Percentiles rank a stretch among this genome's conserved stretches.
Evolutionary conservation across 2,888 invertebrate species (phyloP).

Genomic region (Dorcus hopei): DNA sequence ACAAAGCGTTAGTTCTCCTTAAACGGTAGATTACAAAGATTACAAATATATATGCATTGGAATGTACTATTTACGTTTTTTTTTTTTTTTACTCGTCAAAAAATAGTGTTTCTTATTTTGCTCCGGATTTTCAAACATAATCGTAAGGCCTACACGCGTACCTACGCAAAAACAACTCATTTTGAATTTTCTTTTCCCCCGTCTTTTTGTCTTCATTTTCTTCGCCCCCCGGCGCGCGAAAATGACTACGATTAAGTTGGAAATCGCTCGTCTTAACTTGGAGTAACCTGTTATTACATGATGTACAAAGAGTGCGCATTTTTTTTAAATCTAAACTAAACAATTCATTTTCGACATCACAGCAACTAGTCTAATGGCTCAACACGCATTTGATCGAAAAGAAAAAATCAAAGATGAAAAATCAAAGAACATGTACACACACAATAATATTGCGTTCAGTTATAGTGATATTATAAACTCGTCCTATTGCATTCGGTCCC

Average conservation of each 20-base stretch:
- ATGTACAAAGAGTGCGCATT: slow-evolving; percentile 6
- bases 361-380: slow-evolving; percentile 42
- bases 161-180: background rate
- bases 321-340: slow-evolving; percentile 33
- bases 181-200: background rate
- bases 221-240: background rate
- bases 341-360: slow-evolving; percentile 41
- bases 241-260: slow-evolving; percentile 3
- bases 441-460: slow-evolving; percentile 19
- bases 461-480: slow-evolving; percentile 12
- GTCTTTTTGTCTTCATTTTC: background rate
- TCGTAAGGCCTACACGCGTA: background rate
- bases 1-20: slow-evolving; percentile 38
- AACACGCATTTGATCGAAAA: slow-evolving; percentile 31
- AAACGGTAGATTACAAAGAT: slow-evolving; percentile 31
- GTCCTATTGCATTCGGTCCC: slow-evolving; percentile 18
- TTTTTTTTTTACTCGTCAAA: slow-evolving; percentile 43
- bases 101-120: slow-evolving; percentile 39
- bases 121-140: background rate
- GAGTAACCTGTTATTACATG: slow-evolving; percentile 6
- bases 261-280: background rate
- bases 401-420: slow-evolving; percentile 35
- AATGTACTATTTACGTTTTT: slow-evolving; percentile 36
- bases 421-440: background rate
- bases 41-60: slow-evolving; percentile 39